phyloP scores from a whole-genome alignment of 2,888 invertebrate species.

The Agapetus fuscipes region DNA sequence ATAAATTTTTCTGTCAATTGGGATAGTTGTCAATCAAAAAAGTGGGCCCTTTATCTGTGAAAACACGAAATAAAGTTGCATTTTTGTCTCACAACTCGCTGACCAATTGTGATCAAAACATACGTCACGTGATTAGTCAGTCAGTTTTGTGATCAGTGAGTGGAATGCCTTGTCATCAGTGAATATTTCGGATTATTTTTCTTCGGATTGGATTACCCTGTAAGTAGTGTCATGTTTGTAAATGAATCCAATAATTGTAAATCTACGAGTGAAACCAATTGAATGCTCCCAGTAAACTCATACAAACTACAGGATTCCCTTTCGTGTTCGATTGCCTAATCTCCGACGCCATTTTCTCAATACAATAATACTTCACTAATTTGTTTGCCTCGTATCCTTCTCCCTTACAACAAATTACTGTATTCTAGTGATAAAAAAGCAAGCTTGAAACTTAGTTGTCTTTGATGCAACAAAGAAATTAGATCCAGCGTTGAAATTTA shows the following conservation, averaged over 20 bases:
- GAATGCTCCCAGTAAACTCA: too few species aligned
- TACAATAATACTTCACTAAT: conserved; percentile 13
- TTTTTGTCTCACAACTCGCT: too few species aligned
- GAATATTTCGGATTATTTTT: conserved; percentile 48
- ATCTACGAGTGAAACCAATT: not conserved
- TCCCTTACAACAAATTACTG: too few species aligned
- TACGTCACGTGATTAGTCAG: conserved; percentile 29
- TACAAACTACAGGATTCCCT: too few species aligned
- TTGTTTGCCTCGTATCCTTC: conserved; percentile 5
- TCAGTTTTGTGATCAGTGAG: conserved; percentile 49
- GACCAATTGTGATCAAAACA: conserved; percentile 17
- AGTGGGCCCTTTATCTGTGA: too few species aligned
- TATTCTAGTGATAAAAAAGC: too few species aligned
- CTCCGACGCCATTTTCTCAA: conserved; percentile 49
- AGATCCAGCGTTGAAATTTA: too few species aligned
- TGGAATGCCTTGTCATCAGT: conserved; percentile 51
- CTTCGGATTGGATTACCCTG: conserved; percentile 47
- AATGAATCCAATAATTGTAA: not conserved
- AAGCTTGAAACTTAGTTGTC: too few species aligned
- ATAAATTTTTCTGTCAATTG: too few species aligned
- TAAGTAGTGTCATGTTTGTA: conserved; percentile 31
- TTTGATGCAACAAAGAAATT: too few species aligned
- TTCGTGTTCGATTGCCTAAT: conserved; percentile 40
- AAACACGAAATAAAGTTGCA: too few species aligned
- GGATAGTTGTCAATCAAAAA: too few species aligned